Evolutionary conservation across 2,797 vertebrate species (phyloP).

Genomic region (Linurgus olivaceus): DNA sequence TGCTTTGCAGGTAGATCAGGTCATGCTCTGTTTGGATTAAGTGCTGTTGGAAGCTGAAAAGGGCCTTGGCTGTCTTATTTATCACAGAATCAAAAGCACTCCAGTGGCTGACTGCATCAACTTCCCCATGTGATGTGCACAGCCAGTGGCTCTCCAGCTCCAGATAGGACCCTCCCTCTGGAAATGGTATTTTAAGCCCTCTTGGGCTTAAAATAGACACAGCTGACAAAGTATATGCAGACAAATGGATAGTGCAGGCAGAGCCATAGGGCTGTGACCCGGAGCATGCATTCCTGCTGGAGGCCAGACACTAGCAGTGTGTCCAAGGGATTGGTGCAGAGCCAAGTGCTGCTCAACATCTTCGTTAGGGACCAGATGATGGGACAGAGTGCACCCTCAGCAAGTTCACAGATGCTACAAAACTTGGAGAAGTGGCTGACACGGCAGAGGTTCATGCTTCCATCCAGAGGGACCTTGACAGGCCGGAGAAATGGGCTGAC

Average conservation of each 20-base stretch:
- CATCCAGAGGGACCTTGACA: neutral
- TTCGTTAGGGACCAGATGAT: neutral
- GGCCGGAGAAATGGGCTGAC: neutral
- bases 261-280: neutral
- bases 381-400: neutral
- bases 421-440: neutral
- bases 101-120: neutral
- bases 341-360: neutral
- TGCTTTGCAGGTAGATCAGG: neutral
- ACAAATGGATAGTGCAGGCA: neutral
- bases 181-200: neutral
- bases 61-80: neutral
- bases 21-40: conserved; percentile 37
- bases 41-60: neutral
- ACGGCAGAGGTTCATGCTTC: neutral
- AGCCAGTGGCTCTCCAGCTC: neutral
- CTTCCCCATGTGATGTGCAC: neutral
- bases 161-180: neutral
- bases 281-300: neutral
- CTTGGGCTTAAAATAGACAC: neutral
- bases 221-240: neutral
- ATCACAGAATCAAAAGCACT: neutral
- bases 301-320: neutral
- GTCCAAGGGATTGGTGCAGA: neutral
- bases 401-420: neutral